These are phyloP conservation scores for Ia io DNA, from an alignment of 2,113 vertebrate genomes.

Conservation along the genomic window DNA sequence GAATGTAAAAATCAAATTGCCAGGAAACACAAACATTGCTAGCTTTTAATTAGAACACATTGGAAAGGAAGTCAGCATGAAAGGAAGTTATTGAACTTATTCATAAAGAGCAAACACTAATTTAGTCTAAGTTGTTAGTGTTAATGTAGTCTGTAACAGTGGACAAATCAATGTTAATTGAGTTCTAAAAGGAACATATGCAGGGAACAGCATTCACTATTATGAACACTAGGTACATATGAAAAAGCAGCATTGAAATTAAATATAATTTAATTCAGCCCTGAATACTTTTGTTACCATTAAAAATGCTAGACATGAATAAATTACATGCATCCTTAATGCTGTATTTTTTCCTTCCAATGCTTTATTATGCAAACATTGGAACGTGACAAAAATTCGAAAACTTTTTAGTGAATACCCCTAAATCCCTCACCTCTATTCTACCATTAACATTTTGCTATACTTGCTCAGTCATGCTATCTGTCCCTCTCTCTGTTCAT, in stretches of 20 bases:
- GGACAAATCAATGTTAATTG: constrained; percentile 62
- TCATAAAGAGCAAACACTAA: constrained; percentile 57
- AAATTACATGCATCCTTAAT: background rate
- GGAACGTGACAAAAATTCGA: background rate
- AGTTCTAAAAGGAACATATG: constrained; percentile 46
- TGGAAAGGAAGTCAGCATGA: constrained; percentile 38
- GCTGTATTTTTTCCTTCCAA: background rate
- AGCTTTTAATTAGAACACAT: constrained; percentile 59
- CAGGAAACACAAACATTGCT: constrained; percentile 41
- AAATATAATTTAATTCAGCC: constrained; percentile 30
- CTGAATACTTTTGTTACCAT: constrained; percentile 9
- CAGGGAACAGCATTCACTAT: constrained; percentile 26
- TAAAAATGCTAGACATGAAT: constrained; percentile 27
- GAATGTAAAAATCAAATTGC: constrained; percentile 53
- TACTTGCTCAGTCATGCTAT: background rate
- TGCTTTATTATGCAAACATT: background rate
- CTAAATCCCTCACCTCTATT: background rate
- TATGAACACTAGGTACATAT: background rate
- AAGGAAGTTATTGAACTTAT: constrained; percentile 43
- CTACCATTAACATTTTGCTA: background rate
- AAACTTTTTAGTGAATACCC: background rate
- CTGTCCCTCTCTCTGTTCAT: background rate
- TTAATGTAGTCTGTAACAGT: constrained; percentile 45
- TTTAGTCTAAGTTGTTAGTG: constrained; percentile 46
- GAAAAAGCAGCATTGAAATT: constrained; percentile 44